These are phyloP conservation scores for Catostomus latipinnis DNA, from an alignment of 2,797 vertebrate genomes.

Conservation along the genomic window DNA sequence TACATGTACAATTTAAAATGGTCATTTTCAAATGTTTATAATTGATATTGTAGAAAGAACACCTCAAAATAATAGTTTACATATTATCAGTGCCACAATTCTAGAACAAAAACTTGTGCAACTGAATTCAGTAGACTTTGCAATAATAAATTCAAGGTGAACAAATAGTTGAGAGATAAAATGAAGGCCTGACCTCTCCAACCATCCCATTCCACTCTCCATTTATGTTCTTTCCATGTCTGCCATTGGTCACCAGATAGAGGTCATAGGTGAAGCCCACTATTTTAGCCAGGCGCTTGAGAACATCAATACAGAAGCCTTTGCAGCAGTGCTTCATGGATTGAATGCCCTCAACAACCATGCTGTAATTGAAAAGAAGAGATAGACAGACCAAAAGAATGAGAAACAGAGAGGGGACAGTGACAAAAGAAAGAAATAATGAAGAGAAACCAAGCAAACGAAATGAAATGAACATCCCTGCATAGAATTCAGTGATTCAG, in stretches of 20 bases:
- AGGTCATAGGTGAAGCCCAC: conserved; percentile 96
- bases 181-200: conserved; percentile 83
- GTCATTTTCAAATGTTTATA: neutral
- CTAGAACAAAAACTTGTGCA: neutral
- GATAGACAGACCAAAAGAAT: conserved; percentile 16
- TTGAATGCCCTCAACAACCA: conserved; percentile 71
- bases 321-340: conserved; percentile 94
- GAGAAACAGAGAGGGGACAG: conserved; percentile 15
- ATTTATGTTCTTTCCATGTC: conserved; percentile 93
- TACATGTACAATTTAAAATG: neutral
- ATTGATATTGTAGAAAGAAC: neutral
- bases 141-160: conserved; percentile 16
- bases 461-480: conserved; percentile 21
- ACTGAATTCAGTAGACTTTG: neutral
- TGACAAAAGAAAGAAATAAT: conserved; percentile 16
- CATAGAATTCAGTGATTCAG: conserved; percentile 30
- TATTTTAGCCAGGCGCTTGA: conserved; percentile 90
- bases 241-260: conserved; percentile 93
- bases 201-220: conserved; percentile 98
- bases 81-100: neutral
- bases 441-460: neutral
- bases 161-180: conserved; percentile 40
- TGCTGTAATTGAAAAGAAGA: conserved; percentile 60
- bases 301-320: conserved; percentile 95
- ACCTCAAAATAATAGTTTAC: too few species aligned